Percentiles rank a stretch among this genome's conserved stretches.
Conservation (phyloP, 2,113 vertebrate species). For the Lota lota region DNA sequence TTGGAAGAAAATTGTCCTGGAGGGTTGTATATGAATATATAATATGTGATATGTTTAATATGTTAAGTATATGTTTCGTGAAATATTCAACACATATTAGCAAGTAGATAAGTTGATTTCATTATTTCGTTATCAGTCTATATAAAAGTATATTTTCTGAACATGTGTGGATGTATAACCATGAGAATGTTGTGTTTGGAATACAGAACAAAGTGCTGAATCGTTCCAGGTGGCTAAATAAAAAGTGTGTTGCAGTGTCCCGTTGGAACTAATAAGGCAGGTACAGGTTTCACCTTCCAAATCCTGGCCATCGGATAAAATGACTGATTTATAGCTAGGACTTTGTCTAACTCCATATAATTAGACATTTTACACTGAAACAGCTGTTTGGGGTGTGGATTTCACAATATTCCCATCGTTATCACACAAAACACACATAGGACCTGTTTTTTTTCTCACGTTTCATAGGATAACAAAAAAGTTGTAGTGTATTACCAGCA, state of each 20-base stretch:
- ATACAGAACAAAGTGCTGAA: slow-evolving; percentile 62
- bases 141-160: slow-evolving; percentile 28
- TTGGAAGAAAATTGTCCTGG: too few relatives aligned
- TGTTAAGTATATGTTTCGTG: slow-evolving; percentile 25
- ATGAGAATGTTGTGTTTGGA: slow-evolving; percentile 55
- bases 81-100: slow-evolving; percentile 28
- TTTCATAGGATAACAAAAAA: too few relatives aligned
- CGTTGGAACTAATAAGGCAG: slow-evolving; percentile 77
- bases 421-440: slow-evolving; percentile 23
- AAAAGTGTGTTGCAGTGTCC: slow-evolving; percentile 60
- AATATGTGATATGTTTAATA: slow-evolving; percentile 46
- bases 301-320: slow-evolving; percentile 62
- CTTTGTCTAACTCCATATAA: slow-evolving; percentile 64
- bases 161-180: slow-evolving; percentile 32
- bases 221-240: slow-evolving; percentile 76
- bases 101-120: slow-evolving; percentile 11
- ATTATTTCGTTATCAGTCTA: slow-evolving; percentile 11
- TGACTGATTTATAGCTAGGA: slow-evolving; percentile 75
- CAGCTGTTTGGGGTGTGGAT: slow-evolving; percentile 48
- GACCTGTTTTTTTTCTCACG: slow-evolving; percentile 10
- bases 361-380: slow-evolving; percentile 61
- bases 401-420: slow-evolving; percentile 43
- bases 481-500: too few relatives aligned
- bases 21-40: neutral
- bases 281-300: slow-evolving; percentile 75